A percentile compares a stretch with the other conserved stretches of the same genome.
These are phyloP conservation scores for Exocentrus adspersus DNA, from an alignment of 2,888 invertebrate genomes.

Conservation along the genomic window DNA sequence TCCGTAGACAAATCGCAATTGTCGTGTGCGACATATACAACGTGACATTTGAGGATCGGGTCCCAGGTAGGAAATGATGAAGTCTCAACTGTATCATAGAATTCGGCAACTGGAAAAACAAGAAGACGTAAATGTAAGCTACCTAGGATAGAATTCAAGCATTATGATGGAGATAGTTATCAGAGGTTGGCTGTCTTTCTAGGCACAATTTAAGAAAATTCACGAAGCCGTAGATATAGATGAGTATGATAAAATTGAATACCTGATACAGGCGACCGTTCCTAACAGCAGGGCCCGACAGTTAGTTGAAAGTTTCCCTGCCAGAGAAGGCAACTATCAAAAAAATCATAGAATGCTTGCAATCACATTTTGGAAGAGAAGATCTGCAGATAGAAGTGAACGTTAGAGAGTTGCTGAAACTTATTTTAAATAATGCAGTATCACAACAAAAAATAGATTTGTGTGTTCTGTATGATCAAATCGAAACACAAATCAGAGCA, in stretches of 20 bases:
- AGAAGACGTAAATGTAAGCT: background rate
- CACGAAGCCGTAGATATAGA: constrained; percentile 38
- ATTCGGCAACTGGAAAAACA: background rate
- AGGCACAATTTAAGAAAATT: background rate
- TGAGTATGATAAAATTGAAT: constrained; percentile 36
- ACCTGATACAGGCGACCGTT: constrained; percentile 38
- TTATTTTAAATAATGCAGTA: constrained; percentile 42
- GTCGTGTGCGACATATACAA: too few species aligned
- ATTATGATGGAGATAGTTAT: background rate
- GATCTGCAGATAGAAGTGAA: constrained; percentile 49
- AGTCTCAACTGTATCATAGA: background rate
- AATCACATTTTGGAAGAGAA: constrained; percentile 47
- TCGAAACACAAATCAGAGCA: constrained; percentile 48
- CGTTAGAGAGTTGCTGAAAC: constrained; percentile 45
- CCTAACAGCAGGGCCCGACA: constrained; percentile 27
- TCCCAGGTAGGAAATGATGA: background rate
- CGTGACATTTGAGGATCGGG: too few species aligned
- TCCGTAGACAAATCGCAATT: too few species aligned
- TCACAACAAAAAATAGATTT: constrained; percentile 25
- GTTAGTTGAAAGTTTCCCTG: constrained; percentile 37
- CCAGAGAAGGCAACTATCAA: constrained; percentile 33
- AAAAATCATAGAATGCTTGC: constrained; percentile 34
- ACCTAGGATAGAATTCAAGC: background rate
- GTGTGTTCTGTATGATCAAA: constrained; percentile 42
- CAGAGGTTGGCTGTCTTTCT: background rate